A percentile compares a stretch with the other conserved stretches of the same genome.
Evolutionary conservation across 2,797 vertebrate species (phyloP).

Genomic region (Pelochelys cantorii): DNA sequence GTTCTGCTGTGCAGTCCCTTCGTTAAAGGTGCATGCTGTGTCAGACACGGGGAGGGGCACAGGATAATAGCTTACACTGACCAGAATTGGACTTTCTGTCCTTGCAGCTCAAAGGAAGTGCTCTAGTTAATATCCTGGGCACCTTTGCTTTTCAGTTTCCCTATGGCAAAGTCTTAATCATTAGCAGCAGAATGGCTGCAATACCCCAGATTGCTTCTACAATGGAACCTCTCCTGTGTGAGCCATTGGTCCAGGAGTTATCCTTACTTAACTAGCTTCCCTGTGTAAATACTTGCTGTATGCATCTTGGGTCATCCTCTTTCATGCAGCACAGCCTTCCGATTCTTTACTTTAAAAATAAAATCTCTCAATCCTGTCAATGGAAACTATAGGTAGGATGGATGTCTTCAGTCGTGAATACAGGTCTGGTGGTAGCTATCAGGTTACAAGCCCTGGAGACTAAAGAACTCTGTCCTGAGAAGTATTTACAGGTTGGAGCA

Average conservation of each 20-base stretch:
- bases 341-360: background rate
- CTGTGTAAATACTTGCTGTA: background rate
- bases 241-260: background rate
- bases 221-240: background rate
- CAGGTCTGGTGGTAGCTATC: background rate
- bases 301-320: background rate
- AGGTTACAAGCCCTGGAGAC: background rate
- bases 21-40: background rate
- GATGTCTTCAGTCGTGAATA: background rate
- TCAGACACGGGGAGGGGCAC: background rate
- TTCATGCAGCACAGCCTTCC: background rate
- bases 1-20: background rate
- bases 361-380: background rate
- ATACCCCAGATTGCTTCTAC: background rate
- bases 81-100: background rate
- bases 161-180: too few species aligned
- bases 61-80: background rate
- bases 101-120: conserved; percentile 8
- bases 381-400: rapidly evolving
- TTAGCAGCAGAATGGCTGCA: background rate
- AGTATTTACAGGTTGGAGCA: background rate
- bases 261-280: background rate
- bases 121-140: background rate
- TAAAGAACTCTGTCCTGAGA: background rate
- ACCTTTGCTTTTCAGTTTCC: background rate